Percentiles rank a stretch among this genome's conserved stretches.
These are phyloP conservation scores for Drosophila siamana DNA, from an alignment of 2,888 invertebrate genomes.

Conservation along the genomic window DNA sequence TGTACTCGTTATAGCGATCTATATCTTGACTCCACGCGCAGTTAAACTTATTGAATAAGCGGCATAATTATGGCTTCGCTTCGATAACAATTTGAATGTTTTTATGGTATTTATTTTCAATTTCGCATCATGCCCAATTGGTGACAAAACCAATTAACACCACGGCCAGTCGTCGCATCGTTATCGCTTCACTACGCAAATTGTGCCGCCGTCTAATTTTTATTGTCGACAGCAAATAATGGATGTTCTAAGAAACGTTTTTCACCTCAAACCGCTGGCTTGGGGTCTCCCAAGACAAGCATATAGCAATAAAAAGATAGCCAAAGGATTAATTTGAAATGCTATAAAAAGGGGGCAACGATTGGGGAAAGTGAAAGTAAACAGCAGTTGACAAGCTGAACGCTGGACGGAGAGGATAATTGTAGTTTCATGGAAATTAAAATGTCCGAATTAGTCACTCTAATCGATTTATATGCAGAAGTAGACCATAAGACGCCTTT, in stretches of 20 bases:
- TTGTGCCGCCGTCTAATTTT: neutral
- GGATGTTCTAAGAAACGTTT: constrained; percentile 1
- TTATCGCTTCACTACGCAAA: constrained; percentile 37
- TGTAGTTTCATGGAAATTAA: neutral
- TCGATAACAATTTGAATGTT: constrained; percentile 40
- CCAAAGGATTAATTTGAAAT: neutral
- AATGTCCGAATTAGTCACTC: neutral
- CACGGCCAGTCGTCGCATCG: constrained; percentile 4
- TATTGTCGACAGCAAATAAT: constrained; percentile 1
- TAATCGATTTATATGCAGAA: neutral
- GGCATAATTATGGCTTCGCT: constrained; percentile 44
- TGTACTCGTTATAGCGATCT: neutral
- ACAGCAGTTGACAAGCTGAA: neutral
- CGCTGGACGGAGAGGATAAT: neutral
- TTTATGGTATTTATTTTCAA: constrained; percentile 67
- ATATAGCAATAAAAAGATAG: neutral
- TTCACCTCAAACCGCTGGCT: neutral
- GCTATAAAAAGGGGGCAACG: neutral
- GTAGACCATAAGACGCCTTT: neutral
- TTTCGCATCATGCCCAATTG: constrained; percentile 51
- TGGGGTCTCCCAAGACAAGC: neutral
- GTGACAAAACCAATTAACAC: constrained; percentile 46
- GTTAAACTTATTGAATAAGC: constrained; percentile 16
- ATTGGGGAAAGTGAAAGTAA: neutral
- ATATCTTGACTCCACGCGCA: constrained; percentile 39